These are phyloP conservation scores for Anoplophora glabripennis DNA, from an alignment of 1,140 invertebrate genomes.

Conservation along the genomic window DNA sequence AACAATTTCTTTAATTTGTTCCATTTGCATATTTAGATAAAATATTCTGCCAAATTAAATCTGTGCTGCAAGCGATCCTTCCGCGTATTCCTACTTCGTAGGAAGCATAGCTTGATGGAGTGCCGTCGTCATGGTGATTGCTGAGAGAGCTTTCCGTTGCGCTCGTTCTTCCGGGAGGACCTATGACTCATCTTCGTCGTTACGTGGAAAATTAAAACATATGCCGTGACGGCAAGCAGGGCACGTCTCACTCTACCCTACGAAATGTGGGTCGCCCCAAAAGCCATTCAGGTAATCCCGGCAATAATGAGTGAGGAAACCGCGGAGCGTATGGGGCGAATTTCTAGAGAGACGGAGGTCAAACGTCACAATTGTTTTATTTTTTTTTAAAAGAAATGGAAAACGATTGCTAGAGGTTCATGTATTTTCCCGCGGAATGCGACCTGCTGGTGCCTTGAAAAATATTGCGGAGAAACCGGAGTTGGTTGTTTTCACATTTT, in stretches of 20 bases:
- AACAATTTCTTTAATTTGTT: no score
- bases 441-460: no score
- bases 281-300: constrained; percentile 24
- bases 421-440: no score
- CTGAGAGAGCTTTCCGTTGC: constrained; percentile 1
- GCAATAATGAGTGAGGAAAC: constrained; percentile 16
- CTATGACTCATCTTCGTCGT: constrained; percentile 22
- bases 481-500: no score
- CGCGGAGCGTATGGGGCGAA: neutral
- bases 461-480: no score
- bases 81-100: neutral
- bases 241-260: constrained; percentile 17
- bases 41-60: no score
- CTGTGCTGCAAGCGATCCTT: no score
- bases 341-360: neutral
- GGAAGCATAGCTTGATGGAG: constrained; percentile 9
- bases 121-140: constrained; percentile 15
- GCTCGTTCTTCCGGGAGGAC: constrained; percentile 7
- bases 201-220: constrained; percentile 23
- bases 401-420: no score
- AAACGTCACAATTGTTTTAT: constrained; percentile 1
- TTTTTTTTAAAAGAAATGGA: neutral
- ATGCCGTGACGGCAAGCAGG: constrained; percentile 11
- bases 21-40: no score
- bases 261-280: constrained; percentile 10